Percentiles rank a stretch among this genome's conserved stretches.
Conservation (phyloP, 2,113 vertebrate species). For the Acrocephalus kingi region DNA sequence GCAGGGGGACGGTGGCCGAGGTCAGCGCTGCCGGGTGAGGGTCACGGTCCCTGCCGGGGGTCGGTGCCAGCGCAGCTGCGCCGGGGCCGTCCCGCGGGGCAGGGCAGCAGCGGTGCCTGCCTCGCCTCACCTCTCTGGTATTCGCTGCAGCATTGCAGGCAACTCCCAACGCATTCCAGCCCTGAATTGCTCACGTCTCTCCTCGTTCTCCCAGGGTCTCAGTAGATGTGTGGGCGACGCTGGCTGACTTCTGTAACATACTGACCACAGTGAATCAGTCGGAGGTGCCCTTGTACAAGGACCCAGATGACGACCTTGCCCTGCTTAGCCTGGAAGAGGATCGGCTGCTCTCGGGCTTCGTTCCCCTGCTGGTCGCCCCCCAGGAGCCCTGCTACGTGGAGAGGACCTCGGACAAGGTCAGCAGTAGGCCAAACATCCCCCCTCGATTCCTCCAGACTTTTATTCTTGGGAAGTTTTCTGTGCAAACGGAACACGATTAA, state of each 20-base stretch:
- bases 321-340: constrained; percentile 95
- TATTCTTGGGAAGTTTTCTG: constrained; percentile 93
- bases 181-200: constrained; percentile 65
- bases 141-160: constrained; percentile 48
- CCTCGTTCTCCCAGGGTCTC: constrained; percentile 74
- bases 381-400: constrained; percentile 98
- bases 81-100: constrained; percentile 38
- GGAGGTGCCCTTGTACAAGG: constrained; percentile 94
- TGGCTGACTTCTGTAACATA: constrained; percentile 94
- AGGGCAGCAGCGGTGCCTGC: constrained; percentile 12
- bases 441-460: constrained; percentile 74
- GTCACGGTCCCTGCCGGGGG: background rate
- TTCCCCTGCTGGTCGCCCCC: constrained; percentile 93
- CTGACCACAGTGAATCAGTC: constrained; percentile 92
- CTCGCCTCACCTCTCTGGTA: constrained; percentile 65
- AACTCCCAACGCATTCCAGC: constrained; percentile 66
- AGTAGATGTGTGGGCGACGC: constrained; percentile 90
- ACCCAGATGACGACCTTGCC: constrained; percentile 91
- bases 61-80: constrained; percentile 20
- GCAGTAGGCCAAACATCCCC: constrained; percentile 75
- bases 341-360: constrained; percentile 92
- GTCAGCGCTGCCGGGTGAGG: background rate
- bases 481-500: constrained; percentile 91
- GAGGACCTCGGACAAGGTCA: constrained; percentile 89
- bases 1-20: background rate